A percentile compares a stretch with the other conserved stretches of the same genome.
These are phyloP conservation scores for Melieria omissa DNA, from an alignment of 2,888 invertebrate species.

Conservation along the genomic window DNA sequence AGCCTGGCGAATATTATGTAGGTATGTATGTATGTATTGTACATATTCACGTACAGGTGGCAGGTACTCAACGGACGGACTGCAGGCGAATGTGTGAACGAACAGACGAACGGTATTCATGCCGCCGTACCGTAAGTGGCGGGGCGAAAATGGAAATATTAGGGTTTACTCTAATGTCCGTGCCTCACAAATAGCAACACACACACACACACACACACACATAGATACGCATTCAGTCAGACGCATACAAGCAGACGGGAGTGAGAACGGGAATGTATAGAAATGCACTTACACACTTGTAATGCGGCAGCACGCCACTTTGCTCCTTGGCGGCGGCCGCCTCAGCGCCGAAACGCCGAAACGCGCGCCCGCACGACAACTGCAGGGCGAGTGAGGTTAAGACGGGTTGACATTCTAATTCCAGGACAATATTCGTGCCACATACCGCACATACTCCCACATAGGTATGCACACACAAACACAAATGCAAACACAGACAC, in stretches of 20 bases:
- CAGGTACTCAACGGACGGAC: too few species aligned
- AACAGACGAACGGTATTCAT: too few species aligned
- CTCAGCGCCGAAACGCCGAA: background rate
- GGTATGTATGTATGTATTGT: background rate
- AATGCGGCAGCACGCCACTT: background rate
- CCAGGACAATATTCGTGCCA: slow-evolving; percentile 32
- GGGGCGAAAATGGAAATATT: too few species aligned
- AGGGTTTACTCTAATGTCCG: too few species aligned
- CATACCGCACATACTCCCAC: background rate
- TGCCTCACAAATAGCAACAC: background rate
- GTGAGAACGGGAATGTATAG: too few species aligned
- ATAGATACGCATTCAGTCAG: background rate
- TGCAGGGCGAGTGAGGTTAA: slow-evolving; percentile 1
- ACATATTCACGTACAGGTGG: background rate
- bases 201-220: slow-evolving; percentile 6
- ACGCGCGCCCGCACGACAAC: background rate
- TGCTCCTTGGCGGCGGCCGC: background rate
- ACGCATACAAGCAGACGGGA: background rate
- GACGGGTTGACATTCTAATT: slow-evolving; percentile 36
- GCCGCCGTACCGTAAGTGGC: too few species aligned
- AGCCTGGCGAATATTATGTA: background rate
- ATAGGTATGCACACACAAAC: too few species aligned
- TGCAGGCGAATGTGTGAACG: too few species aligned
- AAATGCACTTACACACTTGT: too few species aligned
- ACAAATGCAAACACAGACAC: too few species aligned